Evolutionary conservation across 2,888 invertebrate species (phyloP), one percentile per base, ranked within the genome.

Genomic region (Eucriotettix oculatus): DNA sequence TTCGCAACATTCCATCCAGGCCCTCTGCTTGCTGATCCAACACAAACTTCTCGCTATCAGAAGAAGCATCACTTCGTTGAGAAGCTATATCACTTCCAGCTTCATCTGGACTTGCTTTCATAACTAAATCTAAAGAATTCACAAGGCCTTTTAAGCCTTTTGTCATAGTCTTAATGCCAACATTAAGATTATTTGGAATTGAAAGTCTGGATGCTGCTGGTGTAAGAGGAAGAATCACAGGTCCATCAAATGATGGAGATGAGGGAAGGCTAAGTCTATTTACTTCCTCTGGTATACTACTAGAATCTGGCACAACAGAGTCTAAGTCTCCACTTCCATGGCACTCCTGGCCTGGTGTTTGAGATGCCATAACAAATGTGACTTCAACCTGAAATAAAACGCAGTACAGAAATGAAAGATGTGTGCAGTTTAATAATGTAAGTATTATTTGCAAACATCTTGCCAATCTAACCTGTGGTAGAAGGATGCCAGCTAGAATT

Each of bases 21-120:
- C 60, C 57, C 52, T 57, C 60, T 11, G 43, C 16, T 40, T 29
- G 40, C 29, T 43, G 64, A 77, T 76, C 60, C 81, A 72, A 62
- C n/a, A 90, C 83, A 70, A 85, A 91, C 66, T 88, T 86, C 68
- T 90, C 90, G 64, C 90, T 91, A 74, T 94, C 94, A 0, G 90
- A 90, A 66, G 89, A 90, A 44, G 85, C 84, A 63, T 92, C 92
- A 66, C 91, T 91, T 66, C 83, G 79, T 67, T 86, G 80, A 0
- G 87, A 87, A 65, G 85, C 75, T 0, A 84, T 84, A 69, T 88
- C 87, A 68, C 86, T 86, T 58, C 83, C 81, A 62, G 87, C 86
- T 69, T 90, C 89, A 59, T 82, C 80, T 0, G 85, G 80, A 54
- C 79, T 81, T 3, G 81, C 78, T 64, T 87, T 86, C 60, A 86